Evolutionary conservation across 1,140 invertebrate genomes (phyloP).

Genomic region (Trichomalopsis sarcophagae): DNA sequence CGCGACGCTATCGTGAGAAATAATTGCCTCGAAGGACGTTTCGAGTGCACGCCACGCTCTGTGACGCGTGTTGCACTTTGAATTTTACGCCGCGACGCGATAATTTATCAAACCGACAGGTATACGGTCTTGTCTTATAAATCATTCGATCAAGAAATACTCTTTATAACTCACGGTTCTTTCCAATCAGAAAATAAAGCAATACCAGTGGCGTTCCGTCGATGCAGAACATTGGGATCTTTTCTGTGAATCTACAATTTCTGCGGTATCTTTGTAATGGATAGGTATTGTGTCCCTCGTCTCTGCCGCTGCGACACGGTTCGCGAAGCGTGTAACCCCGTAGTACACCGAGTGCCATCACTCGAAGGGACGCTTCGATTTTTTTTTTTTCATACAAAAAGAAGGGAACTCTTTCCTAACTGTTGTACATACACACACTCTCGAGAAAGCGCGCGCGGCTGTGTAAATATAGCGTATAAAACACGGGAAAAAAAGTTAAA

Average conservation of each 20-base stretch:
- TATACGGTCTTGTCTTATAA: neutral
- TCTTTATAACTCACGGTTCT: neutral
- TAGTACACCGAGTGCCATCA: neutral
- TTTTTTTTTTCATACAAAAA: neutral
- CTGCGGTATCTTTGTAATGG: conserved; percentile 64
- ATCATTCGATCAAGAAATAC: neutral
- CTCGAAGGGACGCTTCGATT: neutral
- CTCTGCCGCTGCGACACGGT: conserved; percentile 48
- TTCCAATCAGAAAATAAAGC: neutral
- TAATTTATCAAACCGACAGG: neutral
- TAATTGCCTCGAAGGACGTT: neutral
- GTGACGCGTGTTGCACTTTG: neutral
- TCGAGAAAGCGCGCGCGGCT: neutral
- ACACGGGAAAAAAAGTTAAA: neutral
- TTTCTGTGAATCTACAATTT: conserved; percentile 65
- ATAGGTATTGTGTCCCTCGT: conserved; percentile 60
- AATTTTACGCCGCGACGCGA: neutral
- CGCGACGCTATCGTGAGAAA: neutral
- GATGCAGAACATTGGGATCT: conserved; percentile 44
- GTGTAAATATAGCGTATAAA: neutral
- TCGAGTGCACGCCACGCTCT: neutral
- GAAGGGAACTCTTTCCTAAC: neutral
- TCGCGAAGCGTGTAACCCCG: conserved; percentile 53
- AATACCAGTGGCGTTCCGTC: neutral
- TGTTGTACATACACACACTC: neutral